Percentiles rank a stretch among this genome's conserved stretches.
Conservation (phyloP, 1,140 invertebrate species). For the Ceratina calcarata region DNA sequence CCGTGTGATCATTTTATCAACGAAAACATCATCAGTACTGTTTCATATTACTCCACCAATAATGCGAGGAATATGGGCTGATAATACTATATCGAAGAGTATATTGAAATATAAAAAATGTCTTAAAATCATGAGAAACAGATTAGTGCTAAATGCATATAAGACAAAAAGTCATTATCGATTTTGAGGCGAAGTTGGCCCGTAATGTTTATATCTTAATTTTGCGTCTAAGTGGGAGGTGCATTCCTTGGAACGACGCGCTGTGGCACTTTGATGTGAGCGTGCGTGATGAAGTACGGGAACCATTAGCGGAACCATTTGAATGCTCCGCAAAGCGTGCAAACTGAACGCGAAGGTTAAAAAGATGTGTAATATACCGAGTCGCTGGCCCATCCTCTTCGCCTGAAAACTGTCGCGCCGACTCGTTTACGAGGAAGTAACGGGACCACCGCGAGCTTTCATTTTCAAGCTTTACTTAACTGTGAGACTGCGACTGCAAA, state of each 20-base stretch:
- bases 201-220: too few species aligned
- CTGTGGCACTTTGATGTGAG: conserved; percentile 75
- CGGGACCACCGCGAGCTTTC: conserved; percentile 65
- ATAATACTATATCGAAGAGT: too few species aligned
- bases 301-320: conserved; percentile 79
- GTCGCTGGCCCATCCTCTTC: conserved; percentile 72
- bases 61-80: too few species aligned
- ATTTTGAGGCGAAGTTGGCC: too few species aligned
- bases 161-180: too few species aligned
- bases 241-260: conserved; percentile 36
- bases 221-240: too few species aligned
- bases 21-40: too few species aligned
- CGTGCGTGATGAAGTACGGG: conserved; percentile 56
- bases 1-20: too few species aligned
- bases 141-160: too few species aligned
- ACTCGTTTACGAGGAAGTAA: conserved; percentile 58
- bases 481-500: conserved; percentile 3
- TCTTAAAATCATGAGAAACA: too few species aligned
- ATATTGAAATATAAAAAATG: too few species aligned
- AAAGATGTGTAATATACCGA: conserved; percentile 76
- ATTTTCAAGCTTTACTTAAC: conserved; percentile 52
- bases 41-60: too few species aligned
- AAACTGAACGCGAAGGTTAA: conserved; percentile 72
- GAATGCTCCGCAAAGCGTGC: conserved; percentile 79
- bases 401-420: conserved; percentile 71